Conservation (phyloP, 2,113 vertebrate species). For the Ameiurus melas region DNA sequence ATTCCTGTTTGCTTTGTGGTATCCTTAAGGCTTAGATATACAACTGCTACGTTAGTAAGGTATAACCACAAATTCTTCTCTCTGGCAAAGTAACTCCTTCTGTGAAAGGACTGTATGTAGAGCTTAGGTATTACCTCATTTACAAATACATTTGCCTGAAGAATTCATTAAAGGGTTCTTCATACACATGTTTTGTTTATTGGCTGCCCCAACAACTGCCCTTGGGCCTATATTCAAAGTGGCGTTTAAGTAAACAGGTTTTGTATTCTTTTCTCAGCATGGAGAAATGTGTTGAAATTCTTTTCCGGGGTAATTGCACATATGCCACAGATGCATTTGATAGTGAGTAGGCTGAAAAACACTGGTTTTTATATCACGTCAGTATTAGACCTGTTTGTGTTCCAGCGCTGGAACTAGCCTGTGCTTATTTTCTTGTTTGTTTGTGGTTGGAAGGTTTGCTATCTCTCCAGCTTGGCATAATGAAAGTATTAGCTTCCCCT, state of each 20-base stretch:
- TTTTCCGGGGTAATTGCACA: not conserved
- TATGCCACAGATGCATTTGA: not conserved
- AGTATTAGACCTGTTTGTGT: not conserved
- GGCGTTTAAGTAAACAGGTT: not conserved
- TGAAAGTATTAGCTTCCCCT: not conserved
- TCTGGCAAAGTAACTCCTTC: not conserved
- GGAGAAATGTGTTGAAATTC: not conserved
- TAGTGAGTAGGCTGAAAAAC: not conserved
- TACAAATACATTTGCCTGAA: slow-evolving; percentile 2
- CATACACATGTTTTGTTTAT: slow-evolving; percentile 4
- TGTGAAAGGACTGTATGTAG: not conserved
- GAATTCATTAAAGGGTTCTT: not conserved
- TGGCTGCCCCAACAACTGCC: slow-evolving; percentile 3
- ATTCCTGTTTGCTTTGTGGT: not conserved
- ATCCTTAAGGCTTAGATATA: not conserved
- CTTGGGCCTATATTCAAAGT: slow-evolving; percentile 5
- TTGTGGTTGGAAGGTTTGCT: slow-evolving; percentile 11
- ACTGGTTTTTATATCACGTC: not conserved
- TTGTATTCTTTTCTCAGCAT: not conserved
- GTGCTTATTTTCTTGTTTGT: slow-evolving; percentile 2
- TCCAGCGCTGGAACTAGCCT: slow-evolving; percentile 9
- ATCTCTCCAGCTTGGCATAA: slow-evolving; percentile 8
- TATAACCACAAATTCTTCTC: not conserved
- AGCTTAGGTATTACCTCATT: not conserved
- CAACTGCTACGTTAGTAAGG: not conserved